Base-by-base conservation (phyloP, 2,797 vertebrate genomes). In the Microchirus variegatus region DNA sequence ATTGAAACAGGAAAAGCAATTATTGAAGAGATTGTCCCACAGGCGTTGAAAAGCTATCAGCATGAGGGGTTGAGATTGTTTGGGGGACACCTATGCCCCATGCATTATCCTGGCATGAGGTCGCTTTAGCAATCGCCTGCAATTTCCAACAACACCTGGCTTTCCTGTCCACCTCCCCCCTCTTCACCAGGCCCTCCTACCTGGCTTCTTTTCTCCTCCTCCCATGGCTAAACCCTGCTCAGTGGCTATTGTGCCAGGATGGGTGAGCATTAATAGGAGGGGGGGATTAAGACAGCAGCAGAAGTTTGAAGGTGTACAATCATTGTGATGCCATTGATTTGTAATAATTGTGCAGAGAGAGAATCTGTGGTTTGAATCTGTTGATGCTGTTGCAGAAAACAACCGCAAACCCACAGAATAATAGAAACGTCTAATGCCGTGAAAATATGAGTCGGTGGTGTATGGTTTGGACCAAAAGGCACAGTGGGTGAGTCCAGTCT, bases 41-140 rank as follows among this genome's bases (percentile, higher is more conserved):
- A 92, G 92, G 92, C 92, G 91, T 93, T 95, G 94, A 95, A 95
- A 96, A 93, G 93, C 94, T 95, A 94, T 93, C 95, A 95, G 94
- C 94, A n/a, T 94, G 95, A 95, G 90, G 90, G 91, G 91, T 92
- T 95, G 92, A 93, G 93, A 95, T 95, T 96, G 94, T 93, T 95
- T 92, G 90, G 77, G 93, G 94, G 94, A 95, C 95, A 96, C 95
- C 95, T 96, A 95, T 94, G 77, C 87, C 95, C 94, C 94, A 93
- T 95, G 93, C 93, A 96, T 97, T 95, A 95, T 94, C 94, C 93
- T 94, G 78, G 94, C 93, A 95, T 94, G 92, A 95, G 94, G 94
- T 95, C 91, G 89, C 92, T 94, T 92, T 93, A 90, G 88, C 92
- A 95, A 96, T 95, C 94, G 87, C 83, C 80, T 91, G 90, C 93